Conservation (phyloP, 2,888 invertebrate species). For the Euspilapteryx auroguttella region DNA sequence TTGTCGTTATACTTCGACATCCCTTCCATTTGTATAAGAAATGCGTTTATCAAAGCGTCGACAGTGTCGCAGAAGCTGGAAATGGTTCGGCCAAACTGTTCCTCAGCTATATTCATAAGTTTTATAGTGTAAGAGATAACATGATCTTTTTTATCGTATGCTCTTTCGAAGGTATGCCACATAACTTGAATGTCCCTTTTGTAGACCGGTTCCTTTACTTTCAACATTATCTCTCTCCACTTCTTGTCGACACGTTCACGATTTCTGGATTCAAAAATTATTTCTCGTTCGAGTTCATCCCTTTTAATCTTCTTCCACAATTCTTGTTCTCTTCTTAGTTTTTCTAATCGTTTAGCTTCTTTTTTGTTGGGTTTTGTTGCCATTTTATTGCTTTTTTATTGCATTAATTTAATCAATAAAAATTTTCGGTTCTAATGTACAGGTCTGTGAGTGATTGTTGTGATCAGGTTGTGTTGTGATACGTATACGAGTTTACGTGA, state of each 20-base stretch:
- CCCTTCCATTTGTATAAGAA: slow-evolving; percentile 28
- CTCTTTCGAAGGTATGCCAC: slow-evolving; percentile 54
- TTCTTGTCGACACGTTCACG: slow-evolving; percentile 28
- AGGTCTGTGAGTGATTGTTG: too few relatives aligned
- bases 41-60: slow-evolving; percentile 60
- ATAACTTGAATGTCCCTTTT: slow-evolving; percentile 36
- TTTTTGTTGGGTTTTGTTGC: slow-evolving; percentile 23
- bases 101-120: slow-evolving; percentile 63
- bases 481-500: too few relatives aligned
- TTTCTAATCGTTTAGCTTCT: slow-evolving; percentile 31
- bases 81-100: slow-evolving; percentile 65
- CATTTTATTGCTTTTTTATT: too few relatives aligned
- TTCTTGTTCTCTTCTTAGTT: slow-evolving; percentile 22
- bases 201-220: slow-evolving; percentile 42
- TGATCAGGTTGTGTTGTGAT: too few relatives aligned
- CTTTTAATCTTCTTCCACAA: slow-evolving; percentile 22
- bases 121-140: slow-evolving; percentile 56
- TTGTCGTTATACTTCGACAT: slow-evolving; percentile 25
- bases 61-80: slow-evolving; percentile 65
- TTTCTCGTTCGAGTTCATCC: slow-evolving; percentile 30
- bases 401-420: too few relatives aligned
- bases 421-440: too few relatives aligned
- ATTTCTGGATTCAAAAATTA: slow-evolving; percentile 23
- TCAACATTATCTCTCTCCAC: slow-evolving; percentile 36
- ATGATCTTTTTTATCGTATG: slow-evolving; percentile 61